phyloP scores from a whole-genome alignment of 2,113 vertebrate genomes.

The Alethe diademata region DNA sequence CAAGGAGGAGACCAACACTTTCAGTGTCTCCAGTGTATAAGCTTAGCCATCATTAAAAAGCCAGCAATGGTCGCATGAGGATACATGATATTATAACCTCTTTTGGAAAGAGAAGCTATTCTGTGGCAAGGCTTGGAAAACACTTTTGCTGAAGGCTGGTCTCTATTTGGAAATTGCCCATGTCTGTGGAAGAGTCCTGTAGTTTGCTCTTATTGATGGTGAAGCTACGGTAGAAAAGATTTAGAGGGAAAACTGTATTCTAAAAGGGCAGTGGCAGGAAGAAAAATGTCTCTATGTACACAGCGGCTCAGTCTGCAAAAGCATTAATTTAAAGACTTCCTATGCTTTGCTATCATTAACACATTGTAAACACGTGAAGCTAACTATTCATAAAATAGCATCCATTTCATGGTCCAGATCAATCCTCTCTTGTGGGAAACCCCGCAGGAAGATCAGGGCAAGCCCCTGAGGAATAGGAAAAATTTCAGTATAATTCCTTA shows the following conservation, averaged over 20 bases:
- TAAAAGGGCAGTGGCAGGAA: not conserved
- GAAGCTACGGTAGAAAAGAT: not conserved
- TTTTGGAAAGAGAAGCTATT: not conserved
- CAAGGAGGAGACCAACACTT: not conserved
- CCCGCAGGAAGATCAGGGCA: not conserved
- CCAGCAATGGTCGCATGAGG: not conserved
- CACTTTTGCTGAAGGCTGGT: not conserved
- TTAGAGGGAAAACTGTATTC: not conserved
- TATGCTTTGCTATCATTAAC: slow-evolving; percentile 51
- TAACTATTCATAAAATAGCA: slow-evolving; percentile 52
- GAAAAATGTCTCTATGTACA: not conserved
- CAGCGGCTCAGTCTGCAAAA: slow-evolving; percentile 9
- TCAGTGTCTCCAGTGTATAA: not conserved
- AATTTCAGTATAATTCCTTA: not conserved
- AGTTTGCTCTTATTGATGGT: not conserved
- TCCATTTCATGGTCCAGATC: slow-evolving; percentile 16
- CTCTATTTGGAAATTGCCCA: not conserved
- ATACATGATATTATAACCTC: not conserved
- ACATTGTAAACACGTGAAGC: slow-evolving; percentile 52
- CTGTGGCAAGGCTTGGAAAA: slow-evolving; percentile 1
- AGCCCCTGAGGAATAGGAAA: not conserved
- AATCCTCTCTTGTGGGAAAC: not conserved
- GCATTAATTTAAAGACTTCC: slow-evolving; percentile 44
- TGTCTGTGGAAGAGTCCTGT: not conserved
- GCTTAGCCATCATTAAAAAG: not conserved